Percentiles rank a stretch among this genome's conserved stretches.
These are phyloP conservation scores for Telmatherina bonti DNA, from an alignment of 2,797 vertebrate genomes.

Conservation along the genomic window DNA sequence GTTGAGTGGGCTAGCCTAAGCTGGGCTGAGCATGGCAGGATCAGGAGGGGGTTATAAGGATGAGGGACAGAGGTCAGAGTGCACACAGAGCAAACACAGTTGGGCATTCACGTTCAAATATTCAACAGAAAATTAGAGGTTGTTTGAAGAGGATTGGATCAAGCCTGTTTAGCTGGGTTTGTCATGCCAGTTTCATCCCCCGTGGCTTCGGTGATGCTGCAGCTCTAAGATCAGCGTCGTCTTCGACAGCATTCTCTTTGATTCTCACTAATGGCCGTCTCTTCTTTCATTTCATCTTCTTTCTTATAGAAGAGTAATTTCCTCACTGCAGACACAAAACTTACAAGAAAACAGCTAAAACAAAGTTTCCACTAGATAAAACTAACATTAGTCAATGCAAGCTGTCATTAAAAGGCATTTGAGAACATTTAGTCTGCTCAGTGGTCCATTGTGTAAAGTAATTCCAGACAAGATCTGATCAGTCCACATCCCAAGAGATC, in stretches of 20 bases:
- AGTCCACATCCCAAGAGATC: not conserved
- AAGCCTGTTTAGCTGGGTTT: slow-evolving; percentile 49
- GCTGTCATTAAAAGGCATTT: not conserved
- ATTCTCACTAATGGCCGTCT: slow-evolving; percentile 42
- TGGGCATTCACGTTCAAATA: slow-evolving; percentile 69
- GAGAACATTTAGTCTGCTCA: not conserved
- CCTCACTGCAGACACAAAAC: not conserved
- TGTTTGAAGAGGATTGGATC: slow-evolving; percentile 64
- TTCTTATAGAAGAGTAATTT: slow-evolving; percentile 3
- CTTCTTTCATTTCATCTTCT: not conserved
- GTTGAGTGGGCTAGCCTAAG: slow-evolving; percentile 66
- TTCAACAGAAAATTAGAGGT: slow-evolving; percentile 66
- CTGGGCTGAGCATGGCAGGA: slow-evolving; percentile 53
- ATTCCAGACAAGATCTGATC: not conserved
- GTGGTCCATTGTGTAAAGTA: not conserved
- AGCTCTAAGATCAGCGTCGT: slow-evolving; percentile 33
- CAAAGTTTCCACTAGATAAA: not conserved
- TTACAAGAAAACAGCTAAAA: not conserved
- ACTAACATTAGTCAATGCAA: not conserved
- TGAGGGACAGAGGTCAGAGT: slow-evolving; percentile 69
- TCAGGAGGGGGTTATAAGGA: slow-evolving; percentile 46
- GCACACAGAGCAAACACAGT: slow-evolving; percentile 69
- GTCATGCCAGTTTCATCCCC: slow-evolving; percentile 55
- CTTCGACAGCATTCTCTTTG: slow-evolving; percentile 39
- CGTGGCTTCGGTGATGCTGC: slow-evolving; percentile 42